Conservation (phyloP, 2,113 vertebrate species). For the Myanophis thanlyinensis region DNA sequence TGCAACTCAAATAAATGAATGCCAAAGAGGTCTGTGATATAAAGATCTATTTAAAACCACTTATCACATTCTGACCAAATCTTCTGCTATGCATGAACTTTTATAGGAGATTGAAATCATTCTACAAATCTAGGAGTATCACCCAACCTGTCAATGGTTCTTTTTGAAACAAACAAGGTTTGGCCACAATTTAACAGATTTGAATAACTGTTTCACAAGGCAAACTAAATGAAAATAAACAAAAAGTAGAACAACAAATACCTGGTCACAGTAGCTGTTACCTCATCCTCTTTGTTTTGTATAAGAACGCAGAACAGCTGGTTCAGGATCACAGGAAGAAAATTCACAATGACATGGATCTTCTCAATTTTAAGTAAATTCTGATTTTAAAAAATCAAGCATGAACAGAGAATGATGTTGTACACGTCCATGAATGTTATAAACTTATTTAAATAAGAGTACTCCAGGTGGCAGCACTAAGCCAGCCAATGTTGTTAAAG, state of each 20-base stretch:
- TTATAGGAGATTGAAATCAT: background rate
- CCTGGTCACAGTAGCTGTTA: slow-evolving; percentile 87
- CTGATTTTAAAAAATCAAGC: slow-evolving; percentile 63
- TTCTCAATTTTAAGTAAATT: slow-evolving; percentile 92
- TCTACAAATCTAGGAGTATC: background rate
- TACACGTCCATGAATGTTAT: background rate
- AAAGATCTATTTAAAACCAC: background rate
- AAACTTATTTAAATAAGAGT: background rate
- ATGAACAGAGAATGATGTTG: background rate
- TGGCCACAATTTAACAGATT: background rate
- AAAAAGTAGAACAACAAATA: slow-evolving; percentile 55
- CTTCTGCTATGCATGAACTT: background rate
- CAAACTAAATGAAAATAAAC: background rate
- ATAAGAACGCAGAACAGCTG: slow-evolving; percentile 93
- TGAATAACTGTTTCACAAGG: background rate
- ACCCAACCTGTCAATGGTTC: background rate
- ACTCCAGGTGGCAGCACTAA: background rate
- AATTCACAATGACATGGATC: slow-evolving; percentile 90
- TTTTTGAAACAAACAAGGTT: background rate
- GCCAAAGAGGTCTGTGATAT: background rate
- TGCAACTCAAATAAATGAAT: background rate
- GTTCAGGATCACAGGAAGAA: slow-evolving; percentile 95
- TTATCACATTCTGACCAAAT: background rate
- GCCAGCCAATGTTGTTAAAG: background rate
- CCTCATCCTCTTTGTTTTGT: slow-evolving; percentile 86